phyloP scores from a whole-genome alignment of 1,140 invertebrate genomes.

The Helicorthomorpha holstii region DNA sequence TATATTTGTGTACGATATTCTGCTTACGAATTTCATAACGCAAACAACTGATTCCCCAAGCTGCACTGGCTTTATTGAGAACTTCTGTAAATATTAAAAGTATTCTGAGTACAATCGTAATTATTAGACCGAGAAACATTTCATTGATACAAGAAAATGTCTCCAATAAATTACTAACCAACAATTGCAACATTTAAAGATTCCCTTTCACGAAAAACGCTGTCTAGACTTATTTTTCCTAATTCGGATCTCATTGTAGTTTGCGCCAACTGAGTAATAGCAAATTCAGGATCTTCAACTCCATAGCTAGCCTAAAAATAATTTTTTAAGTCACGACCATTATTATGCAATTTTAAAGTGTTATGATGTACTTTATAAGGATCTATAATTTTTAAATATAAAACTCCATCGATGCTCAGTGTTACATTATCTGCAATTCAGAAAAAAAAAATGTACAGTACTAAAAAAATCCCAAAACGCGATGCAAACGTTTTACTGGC shows the following conservation, averaged over 20 bases:
- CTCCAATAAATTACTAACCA: conserved; percentile 19
- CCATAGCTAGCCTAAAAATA: conserved; percentile 70
- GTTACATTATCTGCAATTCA: conserved; percentile 76
- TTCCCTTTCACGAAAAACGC: conserved; percentile 92
- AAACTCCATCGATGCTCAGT: conserved; percentile 87
- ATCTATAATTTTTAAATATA: conserved; percentile 86
- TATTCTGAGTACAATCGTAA: too few relatives aligned
- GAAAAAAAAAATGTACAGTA: not conserved
- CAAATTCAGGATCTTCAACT: conserved; percentile 98
- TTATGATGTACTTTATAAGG: conserved; percentile 49
- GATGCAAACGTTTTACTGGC: too few relatives aligned
- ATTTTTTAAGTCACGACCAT: conserved; percentile 3
- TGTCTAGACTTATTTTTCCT: conserved; percentile 94
- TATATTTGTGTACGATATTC: not conserved
- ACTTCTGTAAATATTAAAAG: conserved; percentile 38
- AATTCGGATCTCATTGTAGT: conserved; percentile 98
- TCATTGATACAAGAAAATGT: not conserved
- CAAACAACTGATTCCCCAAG: conserved; percentile 94
- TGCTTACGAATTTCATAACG: conserved; percentile 93
- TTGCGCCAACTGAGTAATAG: conserved; percentile 94
- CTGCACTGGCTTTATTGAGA: conserved; percentile 94
- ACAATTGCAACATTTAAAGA: conserved; percentile 91
- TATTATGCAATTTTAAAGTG: conserved; percentile 6
- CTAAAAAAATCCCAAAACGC: too few relatives aligned
- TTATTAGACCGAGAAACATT: not conserved